These are phyloP conservation scores for Lacerta bilineata DNA, from an alignment of 2,797 vertebrate genomes.

Conservation along the genomic window DNA sequence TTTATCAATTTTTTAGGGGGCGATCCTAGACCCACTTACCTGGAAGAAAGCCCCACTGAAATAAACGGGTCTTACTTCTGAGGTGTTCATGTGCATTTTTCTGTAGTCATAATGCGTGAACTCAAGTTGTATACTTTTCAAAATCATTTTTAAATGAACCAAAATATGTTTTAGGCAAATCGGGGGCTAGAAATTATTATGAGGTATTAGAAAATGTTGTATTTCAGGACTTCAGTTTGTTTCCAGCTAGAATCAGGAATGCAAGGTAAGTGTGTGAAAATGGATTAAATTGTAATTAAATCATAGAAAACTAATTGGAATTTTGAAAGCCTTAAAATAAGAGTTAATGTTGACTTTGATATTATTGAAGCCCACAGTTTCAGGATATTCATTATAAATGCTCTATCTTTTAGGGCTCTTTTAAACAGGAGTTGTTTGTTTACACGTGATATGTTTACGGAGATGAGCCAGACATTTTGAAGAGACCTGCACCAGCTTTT, in stretches of 20 bases:
- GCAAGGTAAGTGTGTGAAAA: constrained; percentile 31
- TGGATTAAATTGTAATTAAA: constrained; percentile 6
- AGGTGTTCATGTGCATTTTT: background rate
- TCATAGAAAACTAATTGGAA: constrained; percentile 16
- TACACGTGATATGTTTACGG: constrained; percentile 24
- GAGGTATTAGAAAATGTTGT: constrained; percentile 57
- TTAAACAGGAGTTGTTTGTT: constrained; percentile 7
- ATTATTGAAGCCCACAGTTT: constrained; percentile 7
- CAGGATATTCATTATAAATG: constrained; percentile 13
- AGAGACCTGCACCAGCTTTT: background rate
- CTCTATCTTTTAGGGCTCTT: constrained; percentile 36
- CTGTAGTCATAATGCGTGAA: too few species aligned
- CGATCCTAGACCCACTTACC: background rate
- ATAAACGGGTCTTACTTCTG: background rate
- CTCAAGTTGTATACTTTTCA: background rate
- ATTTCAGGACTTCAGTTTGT: constrained; percentile 46
- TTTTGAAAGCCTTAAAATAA: constrained; percentile 42
- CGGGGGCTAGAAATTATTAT: constrained; percentile 28
- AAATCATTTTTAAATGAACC: constrained; percentile 48
- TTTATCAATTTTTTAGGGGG: background rate
- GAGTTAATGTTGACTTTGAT: constrained; percentile 19
- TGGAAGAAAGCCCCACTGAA: background rate
- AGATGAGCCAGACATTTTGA: constrained; percentile 33
- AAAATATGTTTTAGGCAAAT: constrained; percentile 61
- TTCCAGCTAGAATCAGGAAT: constrained; percentile 50